phyloP scores from a whole-genome alignment of 2,888 invertebrate species.

The Erannis defoliaria region DNA sequence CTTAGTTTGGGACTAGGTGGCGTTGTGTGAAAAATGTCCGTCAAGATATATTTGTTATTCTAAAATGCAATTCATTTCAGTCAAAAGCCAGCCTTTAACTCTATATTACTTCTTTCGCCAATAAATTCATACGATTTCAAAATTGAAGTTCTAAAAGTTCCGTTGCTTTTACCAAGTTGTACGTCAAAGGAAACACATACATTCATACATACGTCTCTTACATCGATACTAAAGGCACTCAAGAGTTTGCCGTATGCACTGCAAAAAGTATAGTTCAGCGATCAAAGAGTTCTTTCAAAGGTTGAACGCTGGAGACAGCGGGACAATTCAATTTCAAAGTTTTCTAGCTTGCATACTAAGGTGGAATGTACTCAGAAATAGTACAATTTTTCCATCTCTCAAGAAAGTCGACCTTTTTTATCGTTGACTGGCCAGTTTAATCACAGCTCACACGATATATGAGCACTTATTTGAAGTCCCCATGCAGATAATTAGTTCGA shows the following conservation, averaged over 20 bases:
- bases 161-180: slow-evolving; percentile 25
- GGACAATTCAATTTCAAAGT: slow-evolving; percentile 34
- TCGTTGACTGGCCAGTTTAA: no score
- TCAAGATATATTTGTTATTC: no score
- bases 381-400: background rate
- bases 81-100: background rate
- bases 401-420: background rate
- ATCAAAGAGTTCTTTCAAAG: slow-evolving; percentile 28
- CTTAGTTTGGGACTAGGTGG: no score
- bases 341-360: slow-evolving; percentile 26
- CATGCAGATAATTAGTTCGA: no score
- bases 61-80: background rate
- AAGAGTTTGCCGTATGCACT: slow-evolving; percentile 41
- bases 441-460: no score
- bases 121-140: slow-evolving; percentile 12
- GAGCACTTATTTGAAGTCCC: no score
- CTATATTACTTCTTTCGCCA: background rate
- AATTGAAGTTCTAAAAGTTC: slow-evolving; percentile 21
- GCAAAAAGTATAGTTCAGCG: slow-evolving; percentile 18
- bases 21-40: no score
- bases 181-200: slow-evolving; percentile 25
- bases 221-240: slow-evolving; percentile 35
- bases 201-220: slow-evolving; percentile 5
- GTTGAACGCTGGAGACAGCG: slow-evolving; percentile 12
- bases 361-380: background rate